Evolutionary conservation across 2,888 invertebrate species (phyloP), one percentile per base, ranked within the genome.

Genomic region (Chymomyza fuscimana): DNA sequence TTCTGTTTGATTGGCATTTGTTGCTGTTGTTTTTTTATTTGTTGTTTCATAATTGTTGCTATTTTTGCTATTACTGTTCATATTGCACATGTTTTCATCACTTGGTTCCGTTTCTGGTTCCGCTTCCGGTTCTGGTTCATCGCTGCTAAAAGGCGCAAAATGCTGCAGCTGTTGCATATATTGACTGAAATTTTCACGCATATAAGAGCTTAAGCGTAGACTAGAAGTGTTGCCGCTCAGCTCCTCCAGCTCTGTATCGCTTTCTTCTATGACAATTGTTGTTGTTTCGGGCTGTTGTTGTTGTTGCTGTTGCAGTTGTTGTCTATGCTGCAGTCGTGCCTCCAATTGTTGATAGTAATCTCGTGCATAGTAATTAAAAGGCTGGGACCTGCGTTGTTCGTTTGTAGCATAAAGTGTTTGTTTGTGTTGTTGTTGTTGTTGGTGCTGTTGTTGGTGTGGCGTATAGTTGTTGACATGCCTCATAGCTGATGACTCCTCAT

Each of bases 1-100:
- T 74, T 87, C 84, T 83, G 76, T 81, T 78, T 73, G 86, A 82
- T 86, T 80, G 86, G 89, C 78, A 79, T 87, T 80, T 70, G 74
- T 78, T 76, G 78, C 56, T 63, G 72, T 72, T 65, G 65, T 32
- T 29, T 3, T 29, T 29, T 3, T 29, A 4, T 3, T 29, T 76
- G 78, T 56, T 63, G 72, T 72, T 65, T 65, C 71, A 60, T 62
- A 70, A 73, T 67, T 70, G 75, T 51, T 77, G 70, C 54, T 63
- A 51, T 54, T 73, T 66, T 63, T 67, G 68, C 54, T 73, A 63
- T 76, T 25, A 62, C 32, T 76, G 60, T 67, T 74, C 74, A 74
- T 86, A 80, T 79, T 84, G 85, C 87, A 86, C 88, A 81, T 73
- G 63, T 67, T 81, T 70, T 69, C 76, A 40, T 5, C 60, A 66